These are phyloP conservation scores for Calidris pygmaea DNA, from an alignment of 2,113 vertebrate species.

Conservation along the genomic window DNA sequence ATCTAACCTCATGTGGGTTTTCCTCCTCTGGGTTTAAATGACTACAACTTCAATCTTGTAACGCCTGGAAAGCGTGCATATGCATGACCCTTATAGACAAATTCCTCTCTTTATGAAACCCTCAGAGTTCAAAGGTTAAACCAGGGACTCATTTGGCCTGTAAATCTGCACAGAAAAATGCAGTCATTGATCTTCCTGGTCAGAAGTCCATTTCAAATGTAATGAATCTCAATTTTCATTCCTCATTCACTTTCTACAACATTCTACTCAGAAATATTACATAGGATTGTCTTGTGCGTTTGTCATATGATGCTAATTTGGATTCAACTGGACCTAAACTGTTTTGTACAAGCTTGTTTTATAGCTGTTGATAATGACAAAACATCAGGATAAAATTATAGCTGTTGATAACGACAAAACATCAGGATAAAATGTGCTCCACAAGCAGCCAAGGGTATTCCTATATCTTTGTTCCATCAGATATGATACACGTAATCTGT, in stretches of 20 bases:
- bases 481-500: rapidly evolving
- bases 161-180: slow-evolving; percentile 19
- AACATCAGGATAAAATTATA: neutral
- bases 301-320: neutral
- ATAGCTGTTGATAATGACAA: neutral
- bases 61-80: neutral
- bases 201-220: neutral
- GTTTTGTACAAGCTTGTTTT: neutral
- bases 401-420: neutral
- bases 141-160: neutral
- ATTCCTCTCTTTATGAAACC: neutral
- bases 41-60: neutral
- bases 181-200: neutral
- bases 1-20: neutral
- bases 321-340: neutral
- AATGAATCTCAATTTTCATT: slow-evolving; percentile 24
- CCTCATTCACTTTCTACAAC: neutral
- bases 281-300: neutral
- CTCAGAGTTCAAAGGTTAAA: slow-evolving; percentile 11
- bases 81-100: neutral
- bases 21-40: neutral
- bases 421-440: neutral
- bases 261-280: neutral
- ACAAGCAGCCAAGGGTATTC: neutral
- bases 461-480: neutral